phyloP scores from a whole-genome alignment of 2,113 vertebrate species.

The Meles meles region DNA sequence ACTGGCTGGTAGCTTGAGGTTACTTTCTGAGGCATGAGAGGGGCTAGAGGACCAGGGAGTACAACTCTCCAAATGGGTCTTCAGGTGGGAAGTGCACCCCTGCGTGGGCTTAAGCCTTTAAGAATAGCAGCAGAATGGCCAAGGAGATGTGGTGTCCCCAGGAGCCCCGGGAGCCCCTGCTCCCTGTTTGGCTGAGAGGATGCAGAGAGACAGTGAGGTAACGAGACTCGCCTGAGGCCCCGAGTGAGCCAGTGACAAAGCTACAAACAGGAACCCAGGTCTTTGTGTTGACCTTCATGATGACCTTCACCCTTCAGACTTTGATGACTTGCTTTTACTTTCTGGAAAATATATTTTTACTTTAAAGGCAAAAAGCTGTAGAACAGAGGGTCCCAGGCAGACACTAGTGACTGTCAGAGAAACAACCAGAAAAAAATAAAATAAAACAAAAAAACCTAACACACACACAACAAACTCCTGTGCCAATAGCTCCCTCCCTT shows the following conservation, averaged over 20 bases:
- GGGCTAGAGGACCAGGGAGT: not conserved
- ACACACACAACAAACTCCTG: not conserved
- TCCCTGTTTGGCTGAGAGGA: constrained; percentile 1
- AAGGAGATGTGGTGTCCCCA: not conserved
- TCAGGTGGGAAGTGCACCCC: not conserved
- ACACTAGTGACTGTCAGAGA: constrained; percentile 43
- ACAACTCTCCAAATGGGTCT: not conserved
- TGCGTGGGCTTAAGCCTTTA: not conserved
- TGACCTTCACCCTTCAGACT: not conserved
- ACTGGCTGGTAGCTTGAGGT: constrained; percentile 19
- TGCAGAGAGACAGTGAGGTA: constrained; percentile 20
- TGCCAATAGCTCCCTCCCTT: not conserved
- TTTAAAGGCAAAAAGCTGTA: constrained; percentile 53
- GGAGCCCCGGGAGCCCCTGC: not conserved
- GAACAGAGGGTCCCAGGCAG: constrained; percentile 55
- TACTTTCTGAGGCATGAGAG: not conserved
- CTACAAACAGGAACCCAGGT: not conserved
- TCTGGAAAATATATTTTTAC: constrained; percentile 46
- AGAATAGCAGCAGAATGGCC: constrained; percentile 49
- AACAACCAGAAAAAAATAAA: constrained; percentile 23
- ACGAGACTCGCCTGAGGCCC: not conserved
- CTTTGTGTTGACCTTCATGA: not conserved
- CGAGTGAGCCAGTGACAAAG: not conserved
- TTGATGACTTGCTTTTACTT: constrained; percentile 43
- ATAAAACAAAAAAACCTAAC: not conserved